Conservation (phyloP, 35 echinoderm and acorn worm species). For the Diadema setosum region DNA sequence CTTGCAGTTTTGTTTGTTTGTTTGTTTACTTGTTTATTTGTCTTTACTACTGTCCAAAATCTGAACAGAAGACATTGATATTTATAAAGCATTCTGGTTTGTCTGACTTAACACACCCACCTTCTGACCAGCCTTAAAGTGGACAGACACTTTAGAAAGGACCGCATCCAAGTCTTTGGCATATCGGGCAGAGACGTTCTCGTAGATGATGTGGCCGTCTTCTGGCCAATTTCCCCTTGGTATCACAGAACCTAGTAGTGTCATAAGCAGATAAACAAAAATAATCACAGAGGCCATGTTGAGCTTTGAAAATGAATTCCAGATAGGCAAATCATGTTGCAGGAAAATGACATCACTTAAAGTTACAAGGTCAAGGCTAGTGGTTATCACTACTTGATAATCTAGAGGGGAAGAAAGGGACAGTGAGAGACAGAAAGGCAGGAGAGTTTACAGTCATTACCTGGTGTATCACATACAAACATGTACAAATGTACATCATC, state of each 20-base stretch:
- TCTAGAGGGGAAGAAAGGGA: too few relatives aligned
- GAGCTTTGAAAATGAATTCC: background rate
- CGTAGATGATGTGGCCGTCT: conserved; percentile 52
- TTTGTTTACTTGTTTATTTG: too few relatives aligned
- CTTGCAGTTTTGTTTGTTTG: too few relatives aligned
- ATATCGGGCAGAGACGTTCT: conserved; percentile 60
- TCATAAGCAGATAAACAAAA: background rate
- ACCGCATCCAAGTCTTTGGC: conserved; percentile 67
- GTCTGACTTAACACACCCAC: too few relatives aligned
- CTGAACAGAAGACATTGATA: too few relatives aligned
- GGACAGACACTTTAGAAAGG: conserved; percentile 40
- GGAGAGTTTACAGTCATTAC: too few relatives aligned
- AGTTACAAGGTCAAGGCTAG: background rate
- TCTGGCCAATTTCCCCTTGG: conserved; percentile 49
- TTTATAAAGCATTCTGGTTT: too few relatives aligned
- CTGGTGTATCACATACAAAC: too few relatives aligned
- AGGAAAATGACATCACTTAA: background rate
- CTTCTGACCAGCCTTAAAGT: conserved; percentile 82
- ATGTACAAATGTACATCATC: too few relatives aligned
- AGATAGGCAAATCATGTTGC: background rate
- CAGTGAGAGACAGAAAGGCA: too few relatives aligned
- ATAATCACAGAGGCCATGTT: background rate
- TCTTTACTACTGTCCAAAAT: too few relatives aligned
- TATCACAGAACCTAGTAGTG: conserved; percentile 23
- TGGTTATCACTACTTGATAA: too few relatives aligned